Evolutionary conservation across 1,140 invertebrate species (phyloP), one percentile per base, ranked within the genome.

Genomic region (Ridgeia piscesae): DNA sequence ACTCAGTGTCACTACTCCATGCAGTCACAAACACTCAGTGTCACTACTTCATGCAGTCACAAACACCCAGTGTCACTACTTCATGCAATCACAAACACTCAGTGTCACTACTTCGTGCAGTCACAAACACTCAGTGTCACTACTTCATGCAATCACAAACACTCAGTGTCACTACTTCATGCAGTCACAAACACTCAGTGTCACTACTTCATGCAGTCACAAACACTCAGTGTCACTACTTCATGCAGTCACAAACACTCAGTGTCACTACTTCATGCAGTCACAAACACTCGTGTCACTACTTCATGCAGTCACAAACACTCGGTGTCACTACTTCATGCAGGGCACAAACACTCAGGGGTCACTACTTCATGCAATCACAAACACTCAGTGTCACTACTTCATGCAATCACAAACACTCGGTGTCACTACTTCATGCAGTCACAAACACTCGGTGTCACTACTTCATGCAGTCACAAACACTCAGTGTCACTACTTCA

Each of bases 381-480:
- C 31, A 33, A 33, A 27, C 88, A 91, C 42, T 91, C 31, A 88
- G 34, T 34, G 34, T 92, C 27, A 33, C 21, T n/a, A 88, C 9
- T 34, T n/a, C n/a, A n/a, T n/a, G n/a, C n/a, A n/a, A n/a, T n/a
- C n/a, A n/a, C n/a, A n/a, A n/a, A n/a, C n/a, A n/a, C n/a, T n/a
- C n/a, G n/a, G n/a, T n/a, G n/a, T n/a, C n/a, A n/a, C 94, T 96
- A 95, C 93, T 96, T 96, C 92, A 95, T 96, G 94, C 1, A 94
- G 91, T 93, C 91, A 21, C 31, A 33, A 33, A 27, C 88, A 91
- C 42, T 91, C 31, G 34, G 34, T 34, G 34, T 92, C 27, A 33
- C 21, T n/a, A 88, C 9, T 34, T n/a, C n/a, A n/a, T n/a, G n/a
- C n/a, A n/a, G n/a, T n/a, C n/a, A n/a, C n/a, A n/a, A n/a, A n/a